A percentile compares a stretch with the other conserved stretches of the same genome.
Conservation (phyloP, 2,888 invertebrate genomes). For the Acanthosepion pharaonis region DNA sequence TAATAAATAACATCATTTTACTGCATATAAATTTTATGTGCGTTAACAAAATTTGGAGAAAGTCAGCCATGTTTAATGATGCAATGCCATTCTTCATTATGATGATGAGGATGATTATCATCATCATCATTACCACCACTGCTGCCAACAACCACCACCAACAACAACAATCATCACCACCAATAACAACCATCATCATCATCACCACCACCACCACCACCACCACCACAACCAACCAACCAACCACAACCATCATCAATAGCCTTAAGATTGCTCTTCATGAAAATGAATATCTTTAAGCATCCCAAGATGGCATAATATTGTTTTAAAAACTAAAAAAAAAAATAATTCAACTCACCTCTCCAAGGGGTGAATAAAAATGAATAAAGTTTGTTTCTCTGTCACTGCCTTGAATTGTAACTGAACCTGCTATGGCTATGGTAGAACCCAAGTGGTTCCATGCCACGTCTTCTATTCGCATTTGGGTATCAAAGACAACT, state of each 20-base stretch:
- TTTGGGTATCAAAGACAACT: slow-evolving; percentile 86
- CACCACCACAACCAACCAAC: too few relatives aligned
- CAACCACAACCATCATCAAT: too few relatives aligned
- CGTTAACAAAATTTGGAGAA: background rate
- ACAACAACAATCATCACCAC: too few relatives aligned
- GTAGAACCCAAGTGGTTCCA: slow-evolving; percentile 96
- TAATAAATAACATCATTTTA: background rate
- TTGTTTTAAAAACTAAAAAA: background rate
- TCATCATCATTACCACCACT: too few relatives aligned
- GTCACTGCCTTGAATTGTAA: slow-evolving; percentile 77
- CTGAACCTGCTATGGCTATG: slow-evolving; percentile 88
- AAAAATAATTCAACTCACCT: slow-evolving; percentile 77
- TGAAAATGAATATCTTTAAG: too few relatives aligned
- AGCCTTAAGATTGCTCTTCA: too few relatives aligned
- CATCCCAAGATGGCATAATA: too few relatives aligned
- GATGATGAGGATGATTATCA: too few relatives aligned
- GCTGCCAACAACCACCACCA: too few relatives aligned
- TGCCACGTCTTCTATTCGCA: slow-evolving; percentile 85
- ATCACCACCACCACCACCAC: too few relatives aligned
- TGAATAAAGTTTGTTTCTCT: slow-evolving; percentile 84
- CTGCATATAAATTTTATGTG: background rate
- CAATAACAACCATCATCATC: too few relatives aligned
- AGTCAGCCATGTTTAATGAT: background rate
- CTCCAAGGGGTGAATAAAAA: slow-evolving; percentile 91
- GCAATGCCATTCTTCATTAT: too few relatives aligned